Conservation (phyloP, 2,113 vertebrate genomes). For the Dissostichus mawsoni region DNA sequence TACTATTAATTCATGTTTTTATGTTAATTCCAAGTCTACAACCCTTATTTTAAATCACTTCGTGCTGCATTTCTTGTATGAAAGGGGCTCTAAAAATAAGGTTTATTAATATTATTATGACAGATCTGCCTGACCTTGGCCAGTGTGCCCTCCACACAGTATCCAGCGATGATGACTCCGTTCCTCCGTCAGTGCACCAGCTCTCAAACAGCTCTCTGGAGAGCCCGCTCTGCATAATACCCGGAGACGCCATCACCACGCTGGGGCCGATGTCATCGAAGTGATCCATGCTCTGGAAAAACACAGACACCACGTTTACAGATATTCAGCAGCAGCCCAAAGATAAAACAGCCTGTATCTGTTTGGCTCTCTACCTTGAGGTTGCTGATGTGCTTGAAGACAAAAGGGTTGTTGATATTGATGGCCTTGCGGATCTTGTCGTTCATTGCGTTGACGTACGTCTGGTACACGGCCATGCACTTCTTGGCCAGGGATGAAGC, state of each 20-base stretch:
- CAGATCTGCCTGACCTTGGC: constrained; percentile 88
- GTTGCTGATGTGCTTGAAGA: constrained; percentile 99
- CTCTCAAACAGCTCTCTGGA: constrained; percentile 98
- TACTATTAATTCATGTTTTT: too few relatives aligned
- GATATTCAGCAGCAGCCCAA: not conserved
- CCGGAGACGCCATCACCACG: constrained; percentile 98
- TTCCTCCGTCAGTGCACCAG: constrained; percentile 99
- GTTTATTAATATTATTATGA: too few relatives aligned
- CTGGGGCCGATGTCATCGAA: constrained; percentile 99
- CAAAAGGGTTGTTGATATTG: constrained; percentile 98
- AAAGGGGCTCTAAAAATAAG: too few relatives aligned
- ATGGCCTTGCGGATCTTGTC: constrained; percentile 99
- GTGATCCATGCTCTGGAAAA: constrained; percentile 95
- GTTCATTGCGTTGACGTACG: constrained; percentile 98
- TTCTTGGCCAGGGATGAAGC: constrained; percentile 98
- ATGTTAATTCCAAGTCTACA: too few relatives aligned
- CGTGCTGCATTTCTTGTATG: too few relatives aligned
- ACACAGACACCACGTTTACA: not conserved
- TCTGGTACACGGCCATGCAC: constrained; percentile 99
- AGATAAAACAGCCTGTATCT: not conserved
- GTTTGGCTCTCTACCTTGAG: constrained; percentile 86
- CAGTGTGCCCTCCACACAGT: constrained; percentile 97
- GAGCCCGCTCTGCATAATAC: constrained; percentile 99
- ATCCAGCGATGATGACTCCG: constrained; percentile 97
- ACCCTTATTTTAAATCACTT: too few relatives aligned